Percentiles rank a stretch among this genome's conserved stretches.
These are phyloP conservation scores for Sycophila sp. DNA, from an alignment of 1,140 invertebrate genomes.

Conservation along the genomic window DNA sequence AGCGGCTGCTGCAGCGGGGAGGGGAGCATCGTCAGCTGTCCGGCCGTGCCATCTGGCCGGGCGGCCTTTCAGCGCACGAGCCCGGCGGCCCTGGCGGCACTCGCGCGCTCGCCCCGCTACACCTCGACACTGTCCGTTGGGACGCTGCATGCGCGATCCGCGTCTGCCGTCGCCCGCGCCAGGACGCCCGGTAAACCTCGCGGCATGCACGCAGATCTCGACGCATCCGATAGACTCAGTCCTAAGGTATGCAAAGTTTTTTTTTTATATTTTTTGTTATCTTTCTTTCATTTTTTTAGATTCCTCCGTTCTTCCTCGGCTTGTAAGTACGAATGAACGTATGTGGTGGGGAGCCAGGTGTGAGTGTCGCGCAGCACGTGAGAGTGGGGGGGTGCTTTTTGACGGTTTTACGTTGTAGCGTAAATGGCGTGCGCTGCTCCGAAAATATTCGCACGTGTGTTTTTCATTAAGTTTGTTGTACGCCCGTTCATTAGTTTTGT, in stretches of 20 bases:
- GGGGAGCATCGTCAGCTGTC: constrained; percentile 49
- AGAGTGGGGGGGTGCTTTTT: background rate
- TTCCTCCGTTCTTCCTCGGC: background rate
- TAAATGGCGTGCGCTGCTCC: no score
- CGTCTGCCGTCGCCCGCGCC: background rate
- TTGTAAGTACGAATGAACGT: background rate
- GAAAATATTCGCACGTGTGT: background rate
- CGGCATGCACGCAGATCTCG: background rate
- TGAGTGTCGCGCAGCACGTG: background rate
- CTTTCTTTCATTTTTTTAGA: background rate
- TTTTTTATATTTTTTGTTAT: background rate
- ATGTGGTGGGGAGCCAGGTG: background rate
- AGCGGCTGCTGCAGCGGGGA: constrained; percentile 15
- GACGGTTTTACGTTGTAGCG: background rate
- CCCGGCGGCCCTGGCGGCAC: constrained; percentile 16
- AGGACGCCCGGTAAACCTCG: constrained; percentile 4
- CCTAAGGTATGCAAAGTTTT: constrained; percentile 68
- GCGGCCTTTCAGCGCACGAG: constrained; percentile 10
- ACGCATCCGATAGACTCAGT: constrained; percentile 63
- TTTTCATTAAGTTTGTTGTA: background rate
- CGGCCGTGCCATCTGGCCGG: constrained; percentile 46
- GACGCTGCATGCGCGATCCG: background rate
- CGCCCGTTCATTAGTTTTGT: background rate
- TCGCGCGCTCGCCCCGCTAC: constrained; percentile 25
- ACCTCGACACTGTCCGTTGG: constrained; percentile 33